Percentiles rank a stretch among this genome's conserved stretches.
These are phyloP conservation scores for Nymphalis c-album DNA, from an alignment of 2,888 invertebrate species.

Conservation along the genomic window DNA sequence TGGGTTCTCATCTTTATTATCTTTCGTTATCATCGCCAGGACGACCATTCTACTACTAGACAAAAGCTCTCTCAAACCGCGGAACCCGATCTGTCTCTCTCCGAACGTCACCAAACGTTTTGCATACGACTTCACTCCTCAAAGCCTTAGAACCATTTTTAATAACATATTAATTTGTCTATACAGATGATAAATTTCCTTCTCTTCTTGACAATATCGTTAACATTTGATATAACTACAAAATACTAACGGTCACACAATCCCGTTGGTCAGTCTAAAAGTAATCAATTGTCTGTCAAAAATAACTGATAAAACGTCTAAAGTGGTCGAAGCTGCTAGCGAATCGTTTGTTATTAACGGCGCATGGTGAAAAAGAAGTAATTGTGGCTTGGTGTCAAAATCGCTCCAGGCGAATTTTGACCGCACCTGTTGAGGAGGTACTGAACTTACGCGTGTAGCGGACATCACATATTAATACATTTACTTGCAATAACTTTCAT, in stretches of 20 bases:
- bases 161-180: no score
- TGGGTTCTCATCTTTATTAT: no score
- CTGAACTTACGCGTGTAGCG: constrained; percentile 14
- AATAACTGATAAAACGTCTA: constrained; percentile 6
- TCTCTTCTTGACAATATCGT: no score
- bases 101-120: no score
- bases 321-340: constrained; percentile 23
- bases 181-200: no score
- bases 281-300: background rate
- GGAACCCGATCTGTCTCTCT: no score
- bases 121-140: no score
- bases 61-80: no score
- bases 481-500: no score
- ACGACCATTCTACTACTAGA: no score
- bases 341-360: constrained; percentile 19
- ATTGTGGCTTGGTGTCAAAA: constrained; percentile 37
- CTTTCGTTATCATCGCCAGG: no score
- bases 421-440: constrained; percentile 33
- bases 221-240: background rate
- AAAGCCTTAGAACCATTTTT: no score
- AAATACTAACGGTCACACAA: background rate
- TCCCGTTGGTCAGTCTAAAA: background rate
- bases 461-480: constrained; percentile 9
- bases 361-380: constrained; percentile 27
- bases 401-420: constrained; percentile 31